Evolutionary conservation across 2,888 invertebrate species (phyloP), one percentile per base, ranked within the genome.

Genomic region (Onthophagus sagittarius): DNA sequence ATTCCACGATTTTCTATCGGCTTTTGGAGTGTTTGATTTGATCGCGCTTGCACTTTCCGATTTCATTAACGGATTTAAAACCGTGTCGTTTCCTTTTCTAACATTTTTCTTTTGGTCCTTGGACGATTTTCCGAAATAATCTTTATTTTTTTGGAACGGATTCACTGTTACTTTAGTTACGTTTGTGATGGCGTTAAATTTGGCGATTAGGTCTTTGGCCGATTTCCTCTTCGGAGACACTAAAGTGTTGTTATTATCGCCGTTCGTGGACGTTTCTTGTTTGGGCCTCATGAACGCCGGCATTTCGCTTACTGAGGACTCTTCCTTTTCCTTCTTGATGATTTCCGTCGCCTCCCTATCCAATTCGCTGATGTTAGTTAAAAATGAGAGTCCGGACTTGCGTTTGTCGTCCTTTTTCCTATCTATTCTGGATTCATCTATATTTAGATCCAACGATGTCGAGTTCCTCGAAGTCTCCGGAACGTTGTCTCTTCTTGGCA

Each of bases 301-400:
- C 75, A 84, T 83, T 76, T 82, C 81, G 69, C 79, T 74, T 62
- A 79, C 73, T 15, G 75, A 77, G 15, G 75, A 70, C n/a, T 76
- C 76, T 13, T 70, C 70, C 14, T 75, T 76, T 75, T 88, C 87
- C 71, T 87, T 88, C 82, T 90, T 89, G 65, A 94, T 89, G 77
- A 94, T 92, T 83, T 92, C 92, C 0, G 91, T 89, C 0, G 94
- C 94, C 84, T 94, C 93, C 78, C 91, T 89, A 82, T 94, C 94
- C 76, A 94, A 84, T 83, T 94, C 93, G 81, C 93, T 94, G 77
- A 94, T 93, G 82, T 91, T 94, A 0, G 92, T 91, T 70, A 93
- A 84, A 75, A 90, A 87, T 79, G 89, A 88, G 83, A 92, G 79
- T 78, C 89, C 88, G 0, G 89, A 86, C 87, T 88, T 72, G 89